Evolutionary conservation across 2,113 vertebrate genomes (phyloP).

Genomic region (Platycercus adscitus): DNA sequence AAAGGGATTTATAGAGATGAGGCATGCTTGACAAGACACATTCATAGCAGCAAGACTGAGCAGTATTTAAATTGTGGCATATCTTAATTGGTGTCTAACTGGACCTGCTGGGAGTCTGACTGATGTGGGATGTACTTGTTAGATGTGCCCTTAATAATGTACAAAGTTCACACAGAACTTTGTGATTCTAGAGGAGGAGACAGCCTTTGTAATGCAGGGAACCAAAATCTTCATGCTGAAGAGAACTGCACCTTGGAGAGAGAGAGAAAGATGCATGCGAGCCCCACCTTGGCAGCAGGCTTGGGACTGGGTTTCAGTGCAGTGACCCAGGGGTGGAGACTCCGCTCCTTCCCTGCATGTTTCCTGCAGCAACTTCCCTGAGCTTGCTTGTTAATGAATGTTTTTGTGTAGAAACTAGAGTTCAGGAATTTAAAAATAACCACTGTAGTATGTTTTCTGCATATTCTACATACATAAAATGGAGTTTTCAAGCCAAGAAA

Average conservation of each 20-base stretch:
- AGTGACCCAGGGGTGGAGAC: fast-evolving
- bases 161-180: fast-evolving
- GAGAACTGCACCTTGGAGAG: no score
- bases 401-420: background rate
- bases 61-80: background rate
- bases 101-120: background rate
- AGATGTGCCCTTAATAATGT: background rate
- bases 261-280: background rate
- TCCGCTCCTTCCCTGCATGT: fast-evolving
- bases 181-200: background rate
- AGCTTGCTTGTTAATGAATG: background rate
- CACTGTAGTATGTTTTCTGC: background rate
- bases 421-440: background rate
- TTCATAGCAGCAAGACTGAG: background rate
- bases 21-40: background rate
- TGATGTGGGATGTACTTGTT: background rate
- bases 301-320: background rate
- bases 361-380: background rate
- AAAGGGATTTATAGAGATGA: background rate
- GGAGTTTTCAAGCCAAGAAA: background rate
- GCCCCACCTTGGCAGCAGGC: background rate
- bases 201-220: background rate
- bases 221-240: background rate
- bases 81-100: background rate
- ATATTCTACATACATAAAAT: background rate